phyloP scores from a whole-genome alignment of 2,113 vertebrate genomes.

The Meleagris gallopavo region DNA sequence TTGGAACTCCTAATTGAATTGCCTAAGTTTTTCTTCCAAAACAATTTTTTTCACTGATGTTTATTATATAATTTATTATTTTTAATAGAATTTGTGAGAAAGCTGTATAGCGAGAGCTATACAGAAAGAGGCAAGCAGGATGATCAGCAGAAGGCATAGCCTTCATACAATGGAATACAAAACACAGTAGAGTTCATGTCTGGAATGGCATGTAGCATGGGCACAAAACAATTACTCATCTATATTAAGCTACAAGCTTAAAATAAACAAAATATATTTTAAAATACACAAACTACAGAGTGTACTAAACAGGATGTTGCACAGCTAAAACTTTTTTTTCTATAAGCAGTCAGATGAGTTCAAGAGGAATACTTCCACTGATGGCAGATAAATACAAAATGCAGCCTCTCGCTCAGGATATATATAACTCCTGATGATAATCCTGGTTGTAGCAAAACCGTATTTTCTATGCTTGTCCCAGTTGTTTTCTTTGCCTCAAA shows the following conservation, averaged over 20 bases:
- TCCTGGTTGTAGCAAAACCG: not conserved
- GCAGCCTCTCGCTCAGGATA: not conserved
- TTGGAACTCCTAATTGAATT: not conserved
- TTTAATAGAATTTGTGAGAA: not conserved
- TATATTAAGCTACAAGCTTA: not conserved
- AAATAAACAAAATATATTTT: not conserved
- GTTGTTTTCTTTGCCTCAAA: not conserved
- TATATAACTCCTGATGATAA: not conserved
- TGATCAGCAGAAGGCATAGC: not conserved
- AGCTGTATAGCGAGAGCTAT: not conserved
- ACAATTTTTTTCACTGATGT: not conserved
- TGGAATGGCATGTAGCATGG: accelerated
- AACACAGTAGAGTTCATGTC: not conserved
- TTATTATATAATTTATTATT: not conserved
- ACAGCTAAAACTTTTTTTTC: not conserved
- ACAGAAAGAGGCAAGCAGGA: not conserved
- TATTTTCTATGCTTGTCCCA: not conserved
- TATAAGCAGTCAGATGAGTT: not conserved
- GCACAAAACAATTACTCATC: not conserved
- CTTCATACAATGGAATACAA: not conserved
- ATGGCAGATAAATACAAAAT: not conserved
- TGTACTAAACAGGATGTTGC: not conserved
- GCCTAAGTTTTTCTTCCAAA: not conserved
- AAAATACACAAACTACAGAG: not conserved
- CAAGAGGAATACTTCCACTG: not conserved